Conservation (phyloP, 2,113 vertebrate genomes). For the Furnarius figulus region DNA sequence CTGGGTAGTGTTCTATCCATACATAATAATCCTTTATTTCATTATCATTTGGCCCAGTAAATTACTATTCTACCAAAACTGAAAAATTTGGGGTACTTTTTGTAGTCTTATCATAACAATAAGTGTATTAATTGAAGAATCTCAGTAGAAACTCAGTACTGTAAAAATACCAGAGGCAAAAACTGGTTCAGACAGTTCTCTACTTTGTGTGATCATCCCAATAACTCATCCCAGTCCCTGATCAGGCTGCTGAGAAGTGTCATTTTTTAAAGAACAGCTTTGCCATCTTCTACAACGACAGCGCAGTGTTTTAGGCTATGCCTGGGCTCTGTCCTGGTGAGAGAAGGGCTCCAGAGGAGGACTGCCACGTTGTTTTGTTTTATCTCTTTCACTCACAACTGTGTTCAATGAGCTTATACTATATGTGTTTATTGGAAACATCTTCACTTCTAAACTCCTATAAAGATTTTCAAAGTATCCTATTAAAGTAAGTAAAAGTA, state of each 20-base stretch:
- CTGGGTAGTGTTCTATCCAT: background rate
- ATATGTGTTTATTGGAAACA: background rate
- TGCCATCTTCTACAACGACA: background rate
- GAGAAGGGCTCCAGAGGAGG: background rate
- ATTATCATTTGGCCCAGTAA: background rate
- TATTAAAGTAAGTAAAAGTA: slow-evolving; percentile 1
- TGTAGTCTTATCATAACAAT: rapidly evolving
- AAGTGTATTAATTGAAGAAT: background rate
- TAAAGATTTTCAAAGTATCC: background rate
- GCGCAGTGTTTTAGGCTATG: background rate
- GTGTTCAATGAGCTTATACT: background rate
- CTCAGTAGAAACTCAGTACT: background rate
- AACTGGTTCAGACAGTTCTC: background rate
- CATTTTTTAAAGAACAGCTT: background rate
- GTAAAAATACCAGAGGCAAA: background rate
- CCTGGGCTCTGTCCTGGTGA: background rate
- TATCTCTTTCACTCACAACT: background rate
- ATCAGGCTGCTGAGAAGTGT: background rate
- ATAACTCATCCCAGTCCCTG: background rate
- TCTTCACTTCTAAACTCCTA: background rate
- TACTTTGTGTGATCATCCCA: background rate
- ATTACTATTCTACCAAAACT: background rate
- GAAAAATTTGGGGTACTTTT: background rate
- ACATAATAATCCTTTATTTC: background rate
- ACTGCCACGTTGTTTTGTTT: background rate